Percentiles rank a stretch among this genome's conserved stretches.
phyloP scores from a whole-genome alignment of 2,888 invertebrate genomes.

The Caenorhabditis panamensis region DNA sequence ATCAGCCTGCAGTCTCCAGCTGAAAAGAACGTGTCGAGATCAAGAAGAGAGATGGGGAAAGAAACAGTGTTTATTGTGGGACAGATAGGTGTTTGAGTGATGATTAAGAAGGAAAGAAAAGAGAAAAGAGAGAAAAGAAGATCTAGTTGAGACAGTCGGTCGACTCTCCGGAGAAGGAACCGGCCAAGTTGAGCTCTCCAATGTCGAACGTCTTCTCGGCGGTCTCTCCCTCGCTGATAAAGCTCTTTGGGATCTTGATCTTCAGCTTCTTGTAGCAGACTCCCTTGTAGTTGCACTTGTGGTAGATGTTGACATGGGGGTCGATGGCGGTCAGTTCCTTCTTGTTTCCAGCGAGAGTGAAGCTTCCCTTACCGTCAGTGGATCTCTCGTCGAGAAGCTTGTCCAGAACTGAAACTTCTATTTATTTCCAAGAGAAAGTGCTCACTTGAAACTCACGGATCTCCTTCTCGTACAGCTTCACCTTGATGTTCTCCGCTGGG shows the following conservation, averaged over 20 bases:
- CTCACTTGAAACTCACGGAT: slow-evolving; percentile 60
- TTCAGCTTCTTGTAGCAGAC: slow-evolving; percentile 72
- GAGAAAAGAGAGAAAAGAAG: too few relatives aligned
- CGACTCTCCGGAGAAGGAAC: slow-evolving; percentile 70
- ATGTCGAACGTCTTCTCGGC: slow-evolving; percentile 69
- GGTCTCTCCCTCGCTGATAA: slow-evolving; percentile 63
- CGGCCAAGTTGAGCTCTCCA: slow-evolving; percentile 70
- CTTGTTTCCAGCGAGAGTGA: slow-evolving; percentile 65
- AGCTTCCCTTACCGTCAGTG: slow-evolving; percentile 64
- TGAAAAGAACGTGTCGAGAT: not conserved
- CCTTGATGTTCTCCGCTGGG: slow-evolving; percentile 60
- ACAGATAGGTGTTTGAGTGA: not conserved
- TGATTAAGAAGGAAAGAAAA: too few relatives aligned
- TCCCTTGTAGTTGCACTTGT: slow-evolving; percentile 72
- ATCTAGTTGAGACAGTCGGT: slow-evolving; percentile 71
- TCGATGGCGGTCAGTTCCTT: slow-evolving; percentile 69
- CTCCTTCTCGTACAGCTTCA: slow-evolving; percentile 70
- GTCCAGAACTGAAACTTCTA: slow-evolving; percentile 70
- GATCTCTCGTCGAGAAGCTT: slow-evolving; percentile 56
- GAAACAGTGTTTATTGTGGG: slow-evolving; percentile 30
- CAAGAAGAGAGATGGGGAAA: slow-evolving; percentile 7
- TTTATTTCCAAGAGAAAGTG: slow-evolving; percentile 62
- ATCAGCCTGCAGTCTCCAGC: not conserved
- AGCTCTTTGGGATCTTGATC: slow-evolving; percentile 71
- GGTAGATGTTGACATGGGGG: slow-evolving; percentile 71